Conservation (phyloP, 2,113 vertebrate genomes). For the Willisornis vidua region DNA sequence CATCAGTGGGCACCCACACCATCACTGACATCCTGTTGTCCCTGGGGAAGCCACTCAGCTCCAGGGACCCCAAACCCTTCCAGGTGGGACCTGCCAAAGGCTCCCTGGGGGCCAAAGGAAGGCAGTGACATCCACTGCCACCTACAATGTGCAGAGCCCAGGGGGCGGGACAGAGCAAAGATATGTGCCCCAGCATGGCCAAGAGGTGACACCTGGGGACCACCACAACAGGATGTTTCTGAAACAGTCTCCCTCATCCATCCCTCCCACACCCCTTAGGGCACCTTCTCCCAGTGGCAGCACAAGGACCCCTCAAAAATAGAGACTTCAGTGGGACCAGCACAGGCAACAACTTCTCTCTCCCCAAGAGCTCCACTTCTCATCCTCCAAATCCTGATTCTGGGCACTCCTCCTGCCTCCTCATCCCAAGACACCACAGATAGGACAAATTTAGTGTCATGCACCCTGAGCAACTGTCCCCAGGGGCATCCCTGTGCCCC, state of each 20-base stretch:
- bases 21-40: neutral
- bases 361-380: neutral
- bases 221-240: neutral
- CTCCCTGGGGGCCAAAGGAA: neutral
- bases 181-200: neutral
- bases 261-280: neutral
- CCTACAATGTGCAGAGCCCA: fast-evolving
- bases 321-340: neutral
- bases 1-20: too few relatives aligned
- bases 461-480: neutral
- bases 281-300: neutral
- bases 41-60: neutral
- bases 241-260: neutral
- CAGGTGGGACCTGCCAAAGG: neutral
- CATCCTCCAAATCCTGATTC: neutral
- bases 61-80: neutral
- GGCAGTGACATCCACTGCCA: too few relatives aligned
- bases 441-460: neutral
- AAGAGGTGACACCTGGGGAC: neutral
- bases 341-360: neutral
- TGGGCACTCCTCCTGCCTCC: neutral
- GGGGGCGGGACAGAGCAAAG: neutral
- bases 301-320: neutral
- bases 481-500: neutral
- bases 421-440: fast-evolving